Base-by-base conservation (phyloP, 2,888 invertebrate genomes). In the Macrosiphum euphorbiae region DNA sequence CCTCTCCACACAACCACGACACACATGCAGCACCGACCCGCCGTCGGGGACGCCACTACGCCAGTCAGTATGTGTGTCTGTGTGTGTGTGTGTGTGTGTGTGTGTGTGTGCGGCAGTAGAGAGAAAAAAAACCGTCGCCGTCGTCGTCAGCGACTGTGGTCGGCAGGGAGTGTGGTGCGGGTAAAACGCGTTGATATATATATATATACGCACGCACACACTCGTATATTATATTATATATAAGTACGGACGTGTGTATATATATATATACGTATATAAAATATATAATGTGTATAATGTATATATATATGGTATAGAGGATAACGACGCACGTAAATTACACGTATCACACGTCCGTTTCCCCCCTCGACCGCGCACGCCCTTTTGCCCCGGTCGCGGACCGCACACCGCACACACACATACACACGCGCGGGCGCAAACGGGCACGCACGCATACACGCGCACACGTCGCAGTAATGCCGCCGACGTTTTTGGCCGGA, bases 321-420 rank as follows among this genome's bases (percentile, higher is more conserved):
- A 92, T 92, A 92, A 92, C 92, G 88, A 92, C 92, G 92, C 92
- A 44, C 92, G 92, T 92, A 92, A 92, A 92, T 92, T 92, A 92
- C 92, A 92, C 92, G 92, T 92, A 92, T 92, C 92, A 92, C 92
- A 92, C 92, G 88, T 92, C 92, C 67, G 88, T 88, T 78, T n/a
- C 41, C 58, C n/a, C 26, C 55, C n/a, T 44, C 87, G 50, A 24
- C 85, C 52, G 28, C 85, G 16, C 58, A 44, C 58, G 85, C 92
- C 87, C 87, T 61, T 87, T 92, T 50, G 35, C 61, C 61, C 44
- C 86, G 58, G 44, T 41, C 90, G 90, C 67, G 84, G 91, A 67
- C 52, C 90, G 90, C 90, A 90, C 90, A 35, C 26, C 50, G 78
- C 20, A 50, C n/a, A 50, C 88, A 8, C 55, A 58, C 88, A n/a